Conservation (phyloP, 2,888 invertebrate genomes). For the Strigamia transsilvanica region DNA sequence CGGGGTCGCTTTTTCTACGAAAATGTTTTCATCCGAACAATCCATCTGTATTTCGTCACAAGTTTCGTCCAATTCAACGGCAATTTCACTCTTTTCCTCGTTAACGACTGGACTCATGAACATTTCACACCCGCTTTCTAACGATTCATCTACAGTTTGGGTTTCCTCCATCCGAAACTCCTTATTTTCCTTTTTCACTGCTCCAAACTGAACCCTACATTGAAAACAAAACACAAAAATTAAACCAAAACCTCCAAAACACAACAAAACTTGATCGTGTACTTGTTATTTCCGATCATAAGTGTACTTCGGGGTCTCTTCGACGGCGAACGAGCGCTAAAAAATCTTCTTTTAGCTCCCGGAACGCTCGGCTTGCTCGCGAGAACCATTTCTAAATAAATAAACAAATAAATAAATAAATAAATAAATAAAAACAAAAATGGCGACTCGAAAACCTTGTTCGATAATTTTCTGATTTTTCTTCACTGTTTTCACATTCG, state of each 20-base stretch:
- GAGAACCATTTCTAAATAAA: background rate
- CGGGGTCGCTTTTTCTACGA: background rate
- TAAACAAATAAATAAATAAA: background rate
- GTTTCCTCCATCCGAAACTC: background rate
- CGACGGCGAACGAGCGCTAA: background rate
- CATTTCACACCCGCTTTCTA: background rate
- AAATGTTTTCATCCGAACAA: background rate
- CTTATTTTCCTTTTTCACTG: background rate
- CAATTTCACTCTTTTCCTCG: conserved; percentile 1
- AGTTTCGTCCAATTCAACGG: background rate
- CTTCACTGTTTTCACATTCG: background rate
- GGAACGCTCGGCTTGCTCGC: background rate
- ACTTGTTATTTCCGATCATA: conserved; percentile 13
- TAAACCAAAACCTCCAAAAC: background rate
- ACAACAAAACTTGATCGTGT: background rate
- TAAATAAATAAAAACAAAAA: background rate
- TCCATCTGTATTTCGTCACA: background rate
- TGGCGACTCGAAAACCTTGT: background rate
- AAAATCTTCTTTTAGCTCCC: background rate
- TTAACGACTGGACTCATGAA: background rate
- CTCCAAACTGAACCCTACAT: conserved; percentile 1
- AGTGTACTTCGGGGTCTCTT: background rate
- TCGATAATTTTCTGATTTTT: background rate
- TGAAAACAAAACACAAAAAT: background rate
- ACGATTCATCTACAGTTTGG: background rate